Percentiles rank a stretch among this genome's conserved stretches.
Conservation (phyloP, 2,113 vertebrate genomes). For the Antennarius striatus region DNA sequence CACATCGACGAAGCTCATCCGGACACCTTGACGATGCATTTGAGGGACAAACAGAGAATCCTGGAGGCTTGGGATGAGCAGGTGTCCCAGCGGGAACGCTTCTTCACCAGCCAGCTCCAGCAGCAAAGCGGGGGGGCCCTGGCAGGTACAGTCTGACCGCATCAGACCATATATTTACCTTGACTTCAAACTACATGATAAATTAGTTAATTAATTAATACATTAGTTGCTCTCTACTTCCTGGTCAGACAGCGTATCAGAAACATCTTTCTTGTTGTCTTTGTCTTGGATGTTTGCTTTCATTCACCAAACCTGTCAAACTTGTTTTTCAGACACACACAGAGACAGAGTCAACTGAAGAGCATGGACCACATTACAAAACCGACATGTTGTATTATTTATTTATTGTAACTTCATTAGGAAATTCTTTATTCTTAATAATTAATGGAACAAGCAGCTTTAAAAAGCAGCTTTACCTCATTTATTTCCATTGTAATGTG, state of each 20-base stretch:
- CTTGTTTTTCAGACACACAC: conserved; percentile 60
- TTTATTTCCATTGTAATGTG: conserved; percentile 10
- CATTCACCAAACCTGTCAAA: not conserved
- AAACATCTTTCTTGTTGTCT: not conserved
- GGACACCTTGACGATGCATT: conserved; percentile 79
- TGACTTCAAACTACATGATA: too few relatives aligned
- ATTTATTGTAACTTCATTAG: conserved; percentile 7
- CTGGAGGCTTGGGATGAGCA: conserved; percentile 87
- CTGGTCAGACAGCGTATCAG: not conserved
- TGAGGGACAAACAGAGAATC: conserved; percentile 77
- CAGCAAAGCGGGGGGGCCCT: conserved; percentile 53
- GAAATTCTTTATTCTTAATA: not conserved
- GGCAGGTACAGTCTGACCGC: conserved; percentile 48
- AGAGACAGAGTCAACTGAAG: conserved; percentile 15
- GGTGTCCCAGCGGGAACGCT: conserved; percentile 78
- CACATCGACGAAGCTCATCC: conserved; percentile 88
- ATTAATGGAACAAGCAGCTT: not conserved
- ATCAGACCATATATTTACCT: too few relatives aligned
- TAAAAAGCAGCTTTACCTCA: conserved; percentile 47
- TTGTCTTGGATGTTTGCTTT: not conserved
- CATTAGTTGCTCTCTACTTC: too few relatives aligned
- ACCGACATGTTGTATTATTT: conserved; percentile 13
- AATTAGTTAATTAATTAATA: too few relatives aligned
- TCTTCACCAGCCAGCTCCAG: conserved; percentile 78
- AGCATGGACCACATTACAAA: conserved; percentile 9